Conservation (phyloP, 2,797 vertebrate species). For the Knipowitschia caucasica region DNA sequence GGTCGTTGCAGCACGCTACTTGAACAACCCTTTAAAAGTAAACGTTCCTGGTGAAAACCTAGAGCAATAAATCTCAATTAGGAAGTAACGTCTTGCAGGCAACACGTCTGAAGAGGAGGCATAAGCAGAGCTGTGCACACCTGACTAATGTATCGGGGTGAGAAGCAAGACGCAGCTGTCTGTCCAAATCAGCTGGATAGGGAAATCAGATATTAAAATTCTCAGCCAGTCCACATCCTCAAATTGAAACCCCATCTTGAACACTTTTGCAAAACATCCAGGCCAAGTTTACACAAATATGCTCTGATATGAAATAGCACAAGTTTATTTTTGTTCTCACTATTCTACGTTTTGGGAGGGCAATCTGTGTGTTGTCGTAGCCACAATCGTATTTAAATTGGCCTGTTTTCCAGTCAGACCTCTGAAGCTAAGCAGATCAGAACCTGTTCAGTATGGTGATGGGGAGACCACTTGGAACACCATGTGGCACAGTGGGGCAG, state of each 20-base stretch:
- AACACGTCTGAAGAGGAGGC: constrained; percentile 3
- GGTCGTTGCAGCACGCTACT: not conserved
- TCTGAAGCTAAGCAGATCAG: too few species aligned
- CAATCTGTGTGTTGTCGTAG: too few species aligned
- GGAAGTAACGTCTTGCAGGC: not conserved
- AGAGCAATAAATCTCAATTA: constrained; percentile 10
- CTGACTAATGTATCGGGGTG: constrained; percentile 8
- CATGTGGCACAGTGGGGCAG: too few species aligned
- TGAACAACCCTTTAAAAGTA: not conserved
- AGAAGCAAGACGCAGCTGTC: not conserved
- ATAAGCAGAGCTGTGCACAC: constrained; percentile 2
- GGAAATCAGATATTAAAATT: constrained; percentile 3
- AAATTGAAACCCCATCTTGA: not conserved
- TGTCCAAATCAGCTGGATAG: constrained; percentile 8
- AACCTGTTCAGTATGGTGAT: too few species aligned
- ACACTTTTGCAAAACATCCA: too few species aligned
- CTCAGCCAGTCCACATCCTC: constrained; percentile 1
- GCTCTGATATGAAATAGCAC: too few species aligned
- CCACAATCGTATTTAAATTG: too few species aligned
- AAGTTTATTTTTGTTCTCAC: too few species aligned
- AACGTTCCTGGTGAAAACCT: constrained; percentile 1
- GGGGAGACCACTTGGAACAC: too few species aligned
- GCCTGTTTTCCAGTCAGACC: too few species aligned
- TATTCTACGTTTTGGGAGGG: too few species aligned
- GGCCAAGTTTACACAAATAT: too few species aligned